Evolutionary conservation across 2,888 invertebrate genomes (phyloP).

Genomic region (Elysia crispata): DNA sequence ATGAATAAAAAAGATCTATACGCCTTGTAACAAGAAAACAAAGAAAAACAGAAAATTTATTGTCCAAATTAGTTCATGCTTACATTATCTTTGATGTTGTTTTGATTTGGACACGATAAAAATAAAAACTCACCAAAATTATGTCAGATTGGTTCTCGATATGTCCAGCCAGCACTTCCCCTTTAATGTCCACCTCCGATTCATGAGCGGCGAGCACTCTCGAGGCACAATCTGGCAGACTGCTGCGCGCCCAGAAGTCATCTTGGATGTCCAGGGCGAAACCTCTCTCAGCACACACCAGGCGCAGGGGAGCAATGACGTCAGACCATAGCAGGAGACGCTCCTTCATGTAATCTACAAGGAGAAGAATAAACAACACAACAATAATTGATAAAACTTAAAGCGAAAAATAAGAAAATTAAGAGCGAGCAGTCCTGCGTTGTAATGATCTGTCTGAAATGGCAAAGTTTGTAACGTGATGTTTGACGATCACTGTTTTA

Average conservation of each 20-base stretch:
- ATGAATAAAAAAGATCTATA: too few relatives aligned
- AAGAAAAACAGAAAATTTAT: too few relatives aligned
- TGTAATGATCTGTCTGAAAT: too few relatives aligned
- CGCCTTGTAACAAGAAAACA: too few relatives aligned
- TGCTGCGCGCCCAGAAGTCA: constrained; percentile 37
- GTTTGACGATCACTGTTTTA: too few relatives aligned
- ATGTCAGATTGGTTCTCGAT: constrained; percentile 7
- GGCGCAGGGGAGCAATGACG: constrained; percentile 26
- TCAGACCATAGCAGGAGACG: constrained; percentile 23
- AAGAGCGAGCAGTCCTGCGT: too few relatives aligned
- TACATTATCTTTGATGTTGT: too few relatives aligned
- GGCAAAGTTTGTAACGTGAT: too few relatives aligned
- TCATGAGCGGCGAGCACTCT: constrained; percentile 10
- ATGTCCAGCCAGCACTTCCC: neutral
- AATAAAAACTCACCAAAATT: constrained; percentile 24
- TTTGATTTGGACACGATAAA: too few relatives aligned
- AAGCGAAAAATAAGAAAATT: too few relatives aligned
- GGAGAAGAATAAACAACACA: neutral
- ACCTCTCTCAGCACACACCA: constrained; percentile 32
- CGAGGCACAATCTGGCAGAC: constrained; percentile 16
- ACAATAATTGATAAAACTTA: neutral
- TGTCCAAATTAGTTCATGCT: too few relatives aligned
- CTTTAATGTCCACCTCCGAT: neutral
- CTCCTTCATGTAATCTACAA: constrained; percentile 33
- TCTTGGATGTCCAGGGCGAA: constrained; percentile 42